Conservation (phyloP, 2,113 vertebrate genomes). For the Balaeniceps rex region DNA sequence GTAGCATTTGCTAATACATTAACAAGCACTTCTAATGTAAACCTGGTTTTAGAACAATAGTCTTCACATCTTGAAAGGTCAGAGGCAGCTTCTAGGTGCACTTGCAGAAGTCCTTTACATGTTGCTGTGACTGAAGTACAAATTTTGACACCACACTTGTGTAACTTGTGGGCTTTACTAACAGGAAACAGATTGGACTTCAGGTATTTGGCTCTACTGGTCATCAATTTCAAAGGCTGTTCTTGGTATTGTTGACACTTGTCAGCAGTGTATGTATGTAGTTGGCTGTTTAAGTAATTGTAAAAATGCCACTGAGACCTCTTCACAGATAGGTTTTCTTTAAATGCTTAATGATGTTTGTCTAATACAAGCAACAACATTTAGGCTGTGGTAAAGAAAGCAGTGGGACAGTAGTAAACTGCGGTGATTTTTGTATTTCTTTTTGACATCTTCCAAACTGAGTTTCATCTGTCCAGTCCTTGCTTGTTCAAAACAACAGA, state of each 20-base stretch:
- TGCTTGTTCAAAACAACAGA: neutral
- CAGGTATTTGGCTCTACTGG: neutral
- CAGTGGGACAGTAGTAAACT: neutral
- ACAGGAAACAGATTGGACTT: neutral
- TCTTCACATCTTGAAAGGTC: neutral
- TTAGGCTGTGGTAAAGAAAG: neutral
- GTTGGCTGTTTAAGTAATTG: neutral
- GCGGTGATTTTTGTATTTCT: neutral
- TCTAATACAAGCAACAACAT: neutral
- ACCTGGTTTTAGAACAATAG: neutral
- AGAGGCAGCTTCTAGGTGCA: neutral
- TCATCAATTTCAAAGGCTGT: neutral
- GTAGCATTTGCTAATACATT: neutral
- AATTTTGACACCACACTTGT: neutral
- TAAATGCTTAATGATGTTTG: neutral
- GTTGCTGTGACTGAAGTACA: neutral
- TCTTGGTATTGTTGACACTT: neutral
- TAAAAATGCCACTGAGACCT: neutral
- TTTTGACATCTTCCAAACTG: neutral
- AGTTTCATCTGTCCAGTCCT: neutral
- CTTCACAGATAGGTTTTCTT: neutral
- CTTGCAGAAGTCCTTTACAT: neutral
- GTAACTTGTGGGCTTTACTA: neutral
- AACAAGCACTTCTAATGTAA: neutral
- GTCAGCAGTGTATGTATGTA: neutral